phyloP scores from a whole-genome alignment of 2,797 vertebrate genomes.

The Salmo trutta region DNA sequence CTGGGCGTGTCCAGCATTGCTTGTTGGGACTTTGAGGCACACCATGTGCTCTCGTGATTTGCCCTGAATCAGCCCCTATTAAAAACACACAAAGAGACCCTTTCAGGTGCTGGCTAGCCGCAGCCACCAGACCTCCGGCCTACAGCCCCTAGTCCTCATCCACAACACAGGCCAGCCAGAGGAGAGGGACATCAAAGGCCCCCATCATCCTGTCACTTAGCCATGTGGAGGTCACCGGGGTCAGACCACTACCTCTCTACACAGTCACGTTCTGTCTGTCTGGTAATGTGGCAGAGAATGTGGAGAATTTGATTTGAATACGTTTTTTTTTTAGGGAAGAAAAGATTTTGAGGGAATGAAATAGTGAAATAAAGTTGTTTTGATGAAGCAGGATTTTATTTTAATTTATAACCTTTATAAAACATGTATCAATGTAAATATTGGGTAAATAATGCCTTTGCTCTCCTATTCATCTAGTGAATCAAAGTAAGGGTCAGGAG shows the following conservation, averaged over 20 bases:
- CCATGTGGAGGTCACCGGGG: conserved; percentile 38
- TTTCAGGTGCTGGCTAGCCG: conserved; percentile 48
- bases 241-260: neutral
- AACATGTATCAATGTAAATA: neutral
- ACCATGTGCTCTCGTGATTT: neutral
- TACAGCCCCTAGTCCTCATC: conserved; percentile 2
- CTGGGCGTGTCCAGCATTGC: neutral
- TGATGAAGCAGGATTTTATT: too few species aligned
- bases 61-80: neutral
- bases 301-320: neutral
- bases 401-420: neutral
- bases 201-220: conserved; percentile 16
- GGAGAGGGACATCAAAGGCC: conserved; percentile 32
- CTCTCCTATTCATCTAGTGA: neutral
- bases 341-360: too few species aligned
- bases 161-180: conserved; percentile 6
- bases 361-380: too few species aligned
- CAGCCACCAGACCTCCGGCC: neutral
- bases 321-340: too few species aligned
- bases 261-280: conserved; percentile 21
- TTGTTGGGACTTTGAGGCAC: neutral
- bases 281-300: conserved; percentile 4
- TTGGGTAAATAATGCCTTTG: neutral
- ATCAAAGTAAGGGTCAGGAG: neutral
- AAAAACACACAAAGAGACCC: conserved; percentile 42